phyloP scores from a whole-genome alignment of 2,797 vertebrate genomes.

The Pangasius djambal region DNA sequence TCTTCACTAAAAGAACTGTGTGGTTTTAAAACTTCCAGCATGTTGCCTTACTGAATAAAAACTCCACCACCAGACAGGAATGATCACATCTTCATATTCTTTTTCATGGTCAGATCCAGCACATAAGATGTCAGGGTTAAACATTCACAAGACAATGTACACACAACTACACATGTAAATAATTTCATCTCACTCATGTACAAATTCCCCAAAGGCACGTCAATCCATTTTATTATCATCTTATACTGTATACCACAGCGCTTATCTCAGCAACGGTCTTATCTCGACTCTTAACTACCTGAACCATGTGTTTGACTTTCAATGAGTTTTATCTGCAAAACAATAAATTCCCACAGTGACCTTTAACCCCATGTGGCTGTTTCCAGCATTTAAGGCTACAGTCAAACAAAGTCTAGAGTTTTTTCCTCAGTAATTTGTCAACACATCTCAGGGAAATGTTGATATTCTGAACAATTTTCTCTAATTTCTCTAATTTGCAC shows the following conservation, averaged over 20 bases:
- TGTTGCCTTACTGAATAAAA: neutral
- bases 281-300: neutral
- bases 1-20: slow-evolving; percentile 57
- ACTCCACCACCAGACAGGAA: neutral
- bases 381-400: neutral
- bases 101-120: neutral
- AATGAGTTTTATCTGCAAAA: neutral
- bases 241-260: too few species aligned
- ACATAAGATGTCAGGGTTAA: neutral
- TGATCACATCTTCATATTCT: neutral
- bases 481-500: neutral
- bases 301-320: neutral
- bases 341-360: neutral
- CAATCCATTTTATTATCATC: neutral
- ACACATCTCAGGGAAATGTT: neutral
- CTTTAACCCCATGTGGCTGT: neutral
- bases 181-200: neutral
- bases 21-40: slow-evolving; percentile 42
- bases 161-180: neutral
- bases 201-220: too few species aligned
- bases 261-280: neutral
- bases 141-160: neutral
- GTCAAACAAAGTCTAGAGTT: neutral
- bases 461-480: neutral
- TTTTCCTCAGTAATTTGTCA: neutral